Evolutionary conservation across 2,113 vertebrate species (phyloP).

Genomic region (Rhinichthys klamathensis): DNA sequence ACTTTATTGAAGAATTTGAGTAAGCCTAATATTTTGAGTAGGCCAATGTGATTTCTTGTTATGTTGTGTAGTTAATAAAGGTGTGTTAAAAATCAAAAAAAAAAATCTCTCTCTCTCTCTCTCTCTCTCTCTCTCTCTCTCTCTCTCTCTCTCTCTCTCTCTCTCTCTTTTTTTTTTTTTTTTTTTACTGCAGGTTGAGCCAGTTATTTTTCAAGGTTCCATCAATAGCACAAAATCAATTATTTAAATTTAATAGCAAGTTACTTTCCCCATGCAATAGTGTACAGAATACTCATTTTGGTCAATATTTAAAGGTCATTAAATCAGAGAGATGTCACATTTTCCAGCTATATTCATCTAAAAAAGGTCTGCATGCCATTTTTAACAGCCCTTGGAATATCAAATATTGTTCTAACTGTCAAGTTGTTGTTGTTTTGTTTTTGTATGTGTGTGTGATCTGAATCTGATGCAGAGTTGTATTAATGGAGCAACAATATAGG

Average conservation of each 20-base stretch:
- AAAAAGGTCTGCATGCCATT: not conserved
- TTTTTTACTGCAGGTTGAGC: not conserved
- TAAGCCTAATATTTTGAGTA: too few species aligned
- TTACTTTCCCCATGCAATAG: conserved; percentile 43
- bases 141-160: too few species aligned
- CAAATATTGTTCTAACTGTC: not conserved
- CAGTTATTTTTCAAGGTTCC: conserved; percentile 57
- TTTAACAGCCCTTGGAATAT: not conserved
- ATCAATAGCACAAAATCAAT: conserved; percentile 63
- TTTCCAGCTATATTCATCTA: not conserved
- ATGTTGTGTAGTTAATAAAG: too few species aligned
- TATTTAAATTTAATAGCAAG: conserved; percentile 55
- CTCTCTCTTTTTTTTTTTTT: not conserved
- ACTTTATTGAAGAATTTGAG: too few species aligned
- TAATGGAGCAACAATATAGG: not conserved
- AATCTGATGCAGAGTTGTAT: conserved; percentile 10
- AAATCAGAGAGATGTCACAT: not conserved
- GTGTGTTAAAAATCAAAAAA: too few species aligned
- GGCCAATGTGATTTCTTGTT: too few species aligned
- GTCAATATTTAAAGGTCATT: not conserved
- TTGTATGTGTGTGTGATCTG: not conserved
- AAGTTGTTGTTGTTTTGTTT: not conserved
- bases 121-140: too few species aligned
- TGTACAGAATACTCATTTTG: not conserved
- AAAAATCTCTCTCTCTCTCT: too few species aligned